These are phyloP conservation scores for Drosophila testacea DNA, from an alignment of 2,888 invertebrate species.

Conservation along the genomic window DNA sequence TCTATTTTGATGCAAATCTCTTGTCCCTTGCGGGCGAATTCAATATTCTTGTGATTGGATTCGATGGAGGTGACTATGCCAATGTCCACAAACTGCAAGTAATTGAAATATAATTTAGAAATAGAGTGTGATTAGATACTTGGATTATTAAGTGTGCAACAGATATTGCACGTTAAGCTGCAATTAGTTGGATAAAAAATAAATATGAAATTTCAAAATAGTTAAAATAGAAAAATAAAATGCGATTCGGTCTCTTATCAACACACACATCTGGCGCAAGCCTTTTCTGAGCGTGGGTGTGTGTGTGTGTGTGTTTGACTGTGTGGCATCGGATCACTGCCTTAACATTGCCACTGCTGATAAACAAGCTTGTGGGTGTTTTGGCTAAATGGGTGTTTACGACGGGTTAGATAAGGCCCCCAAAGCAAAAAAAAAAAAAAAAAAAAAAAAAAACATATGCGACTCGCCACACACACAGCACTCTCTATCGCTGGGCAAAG, in stretches of 20 bases:
- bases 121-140: constrained; percentile 3
- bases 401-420: constrained; percentile 60
- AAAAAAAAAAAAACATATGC: constrained; percentile 8
- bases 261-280: constrained; percentile 38
- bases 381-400: constrained; percentile 63
- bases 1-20: constrained; percentile 99
- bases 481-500: constrained; percentile 72
- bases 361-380: constrained; percentile 55
- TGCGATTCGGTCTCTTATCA: constrained; percentile 38
- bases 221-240: constrained; percentile 4
- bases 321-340: constrained; percentile 30
- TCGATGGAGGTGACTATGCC: constrained; percentile 98
- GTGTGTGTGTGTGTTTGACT: constrained; percentile 19
- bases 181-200: constrained; percentile 16
- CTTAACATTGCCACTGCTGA: constrained; percentile 32
- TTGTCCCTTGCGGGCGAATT: constrained; percentile 97
- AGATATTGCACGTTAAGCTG: constrained; percentile 36
- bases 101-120: constrained; percentile 6
- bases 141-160: constrained; percentile 1
- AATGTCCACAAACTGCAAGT: constrained; percentile 94
- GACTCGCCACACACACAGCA: neutral
- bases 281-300: constrained; percentile 15
- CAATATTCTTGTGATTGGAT: constrained; percentile 97
- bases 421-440: constrained; percentile 8
- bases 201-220: neutral